Percentiles rank a stretch among this genome's conserved stretches.
These are phyloP conservation scores for Pelochelys cantorii DNA, from an alignment of 2,797 vertebrate species.

Conservation along the genomic window DNA sequence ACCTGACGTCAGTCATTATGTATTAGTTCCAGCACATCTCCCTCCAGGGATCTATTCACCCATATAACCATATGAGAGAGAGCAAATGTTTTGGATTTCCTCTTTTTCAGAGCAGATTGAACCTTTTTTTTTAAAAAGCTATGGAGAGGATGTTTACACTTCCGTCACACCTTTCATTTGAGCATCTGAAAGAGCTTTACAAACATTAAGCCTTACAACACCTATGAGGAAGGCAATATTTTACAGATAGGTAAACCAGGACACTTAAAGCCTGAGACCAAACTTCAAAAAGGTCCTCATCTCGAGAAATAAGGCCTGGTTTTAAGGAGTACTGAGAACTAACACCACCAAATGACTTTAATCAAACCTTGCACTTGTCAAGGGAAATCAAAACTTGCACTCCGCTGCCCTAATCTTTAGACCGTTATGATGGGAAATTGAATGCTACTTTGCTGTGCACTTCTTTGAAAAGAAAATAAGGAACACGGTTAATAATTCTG, in stretches of 20 bases:
- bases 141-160: not conserved
- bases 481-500: too few relatives aligned
- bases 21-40: conserved; percentile 41
- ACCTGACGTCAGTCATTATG: not conserved
- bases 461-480: too few relatives aligned
- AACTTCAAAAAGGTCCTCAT: not conserved
- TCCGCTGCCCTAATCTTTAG: too few relatives aligned
- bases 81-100: not conserved
- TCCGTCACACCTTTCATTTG: not conserved
- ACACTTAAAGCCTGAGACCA: not conserved
- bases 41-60: conserved; percentile 1
- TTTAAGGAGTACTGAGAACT: not conserved
- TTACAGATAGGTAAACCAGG: not conserved
- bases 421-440: not conserved
- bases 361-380: not conserved
- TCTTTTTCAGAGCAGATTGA: rapidly evolving
- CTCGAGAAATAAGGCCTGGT: not conserved
- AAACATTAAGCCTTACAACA: not conserved
- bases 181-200: not conserved
- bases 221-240: not conserved
- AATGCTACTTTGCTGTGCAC: too few relatives aligned
- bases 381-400: rapidly evolving
- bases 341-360: not conserved
- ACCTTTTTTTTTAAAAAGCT: not conserved
- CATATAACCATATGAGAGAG: not conserved